Evolutionary conservation across 2,888 invertebrate species (phyloP), one percentile per base, ranked within the genome.

Genomic region (Arge pagana): DNA sequence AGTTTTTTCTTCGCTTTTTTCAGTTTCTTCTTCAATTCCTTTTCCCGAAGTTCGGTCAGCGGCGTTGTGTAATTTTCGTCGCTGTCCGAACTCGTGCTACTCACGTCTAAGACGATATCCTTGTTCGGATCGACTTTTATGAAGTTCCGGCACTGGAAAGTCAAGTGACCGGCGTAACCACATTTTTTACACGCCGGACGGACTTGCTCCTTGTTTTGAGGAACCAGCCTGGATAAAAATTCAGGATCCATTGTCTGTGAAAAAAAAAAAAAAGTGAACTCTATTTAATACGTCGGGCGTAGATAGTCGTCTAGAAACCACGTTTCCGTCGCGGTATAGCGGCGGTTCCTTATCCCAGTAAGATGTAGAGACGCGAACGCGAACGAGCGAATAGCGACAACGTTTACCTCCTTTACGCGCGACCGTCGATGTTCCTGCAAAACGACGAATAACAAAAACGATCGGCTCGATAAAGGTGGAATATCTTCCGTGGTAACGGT

Each of bases 101-200:
- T 94, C 1, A 96, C 92, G 74, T 96, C 96, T 51, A 96, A 76
- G 2, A 96, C 89, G 64, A 92, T 89, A 71, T 95, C 96, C 72
- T 93, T 94, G 70, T 92, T 89, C 0, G 96, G 95, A 71, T 96
- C 94, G 19, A 95, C 86, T 83, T 95, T 93, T 52, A 96, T 86
- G 76, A 96, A 96, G 77, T 97, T 97, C 64, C 96, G 82, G 71
- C 96, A 97, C 74, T 97, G 96, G 76, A 90, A 96, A 10, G 97
- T 96, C 65, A 97, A 82, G 77, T 97, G 96, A 1, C 96, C 96
- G 55, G 93, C 91, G 78, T 96, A 96, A 61, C 96, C 96, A 81
- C 96, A 96, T 78, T 94, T 95, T 74, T 91, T 93, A 74, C 96
- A 96, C 0, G 95, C 92, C 15, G 93, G 89, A 37, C 93, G 81